Conservation (phyloP, 2,888 invertebrate genomes). For the Timema podura region DNA sequence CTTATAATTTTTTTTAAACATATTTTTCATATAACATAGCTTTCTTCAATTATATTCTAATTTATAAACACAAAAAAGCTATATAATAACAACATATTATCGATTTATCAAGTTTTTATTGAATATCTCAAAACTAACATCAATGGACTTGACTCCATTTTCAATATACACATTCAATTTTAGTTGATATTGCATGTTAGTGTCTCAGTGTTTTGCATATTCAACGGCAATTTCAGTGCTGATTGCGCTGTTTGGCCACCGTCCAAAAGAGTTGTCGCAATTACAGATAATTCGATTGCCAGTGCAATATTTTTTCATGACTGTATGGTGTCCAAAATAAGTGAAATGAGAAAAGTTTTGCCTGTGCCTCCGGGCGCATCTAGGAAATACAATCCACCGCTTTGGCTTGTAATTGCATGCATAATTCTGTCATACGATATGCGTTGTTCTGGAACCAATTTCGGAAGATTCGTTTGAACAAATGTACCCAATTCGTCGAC, state of each 20-base stretch:
- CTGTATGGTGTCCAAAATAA: constrained; percentile 14
- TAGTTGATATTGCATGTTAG: constrained; percentile 18
- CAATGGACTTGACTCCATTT: no score
- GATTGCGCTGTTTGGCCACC: constrained; percentile 4
- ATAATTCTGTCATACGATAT: constrained; percentile 16
- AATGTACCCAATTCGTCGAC: constrained; percentile 26
- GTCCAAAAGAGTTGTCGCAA: constrained; percentile 6
- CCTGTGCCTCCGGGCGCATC: neutral
- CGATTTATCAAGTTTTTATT: no score
- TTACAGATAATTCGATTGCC: neutral
- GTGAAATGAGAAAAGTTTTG: constrained; percentile 10
- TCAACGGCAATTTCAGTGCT: constrained; percentile 16
- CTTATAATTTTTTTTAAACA: no score
- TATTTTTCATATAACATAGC: no score
- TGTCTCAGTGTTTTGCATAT: constrained; percentile 15
- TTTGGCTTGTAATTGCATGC: constrained; percentile 12
- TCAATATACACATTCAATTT: neutral
- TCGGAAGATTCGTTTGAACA: constrained; percentile 17
- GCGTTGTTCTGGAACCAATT: constrained; percentile 23
- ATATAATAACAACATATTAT: no score
- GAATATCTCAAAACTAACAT: no score
- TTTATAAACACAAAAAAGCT: no score
- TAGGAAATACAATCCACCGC: neutral
- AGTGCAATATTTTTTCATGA: neutral
- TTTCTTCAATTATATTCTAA: no score